Evolutionary conservation across 2,113 vertebrate genomes (phyloP).

Genomic region (Marcusenius ussheri): DNA sequence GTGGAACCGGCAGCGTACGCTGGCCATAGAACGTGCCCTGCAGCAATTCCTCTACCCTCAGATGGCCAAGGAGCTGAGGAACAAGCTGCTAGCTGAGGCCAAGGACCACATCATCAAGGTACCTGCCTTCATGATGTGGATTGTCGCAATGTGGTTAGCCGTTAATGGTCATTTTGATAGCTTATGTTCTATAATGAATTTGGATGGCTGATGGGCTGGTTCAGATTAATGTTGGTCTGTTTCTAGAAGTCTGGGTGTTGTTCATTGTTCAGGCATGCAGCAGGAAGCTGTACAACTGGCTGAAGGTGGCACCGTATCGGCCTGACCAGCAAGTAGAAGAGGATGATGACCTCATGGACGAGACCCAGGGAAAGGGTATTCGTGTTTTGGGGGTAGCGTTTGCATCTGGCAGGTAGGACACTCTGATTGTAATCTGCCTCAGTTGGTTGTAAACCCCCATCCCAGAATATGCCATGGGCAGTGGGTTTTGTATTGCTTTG

Average conservation of each 20-base stretch:
- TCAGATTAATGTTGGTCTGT: neutral
- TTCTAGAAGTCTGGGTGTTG: neutral
- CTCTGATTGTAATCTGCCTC: neutral
- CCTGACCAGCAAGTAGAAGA: slow-evolving; percentile 95
- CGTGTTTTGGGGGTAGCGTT: slow-evolving; percentile 87
- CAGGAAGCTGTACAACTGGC: slow-evolving; percentile 90
- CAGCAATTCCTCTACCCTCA: slow-evolving; percentile 94
- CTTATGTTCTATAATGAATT: neutral
- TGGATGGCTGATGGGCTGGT: neutral
- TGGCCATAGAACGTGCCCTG: slow-evolving; percentile 86
- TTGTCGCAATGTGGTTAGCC: neutral
- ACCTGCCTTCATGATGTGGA: neutral
- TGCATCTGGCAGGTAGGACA: slow-evolving; percentile 78
- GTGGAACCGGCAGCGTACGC: slow-evolving; percentile 91
- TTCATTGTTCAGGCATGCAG: slow-evolving; percentile 72
- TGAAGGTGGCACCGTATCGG: slow-evolving; percentile 86
- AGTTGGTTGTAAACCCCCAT: neutral
- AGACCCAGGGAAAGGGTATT: slow-evolving; percentile 89
- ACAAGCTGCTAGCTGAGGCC: slow-evolving; percentile 85
- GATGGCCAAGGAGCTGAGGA: slow-evolving; percentile 96
- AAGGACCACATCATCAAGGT: slow-evolving; percentile 95
- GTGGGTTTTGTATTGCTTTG: neutral
- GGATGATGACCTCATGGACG: slow-evolving; percentile 96
- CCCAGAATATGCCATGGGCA: neutral
- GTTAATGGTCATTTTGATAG: neutral